Percentiles rank a stretch among this genome's conserved stretches.
These are phyloP conservation scores for Slavum lentiscoides DNA, from an alignment of 2,888 invertebrate species.

Conservation along the genomic window DNA sequence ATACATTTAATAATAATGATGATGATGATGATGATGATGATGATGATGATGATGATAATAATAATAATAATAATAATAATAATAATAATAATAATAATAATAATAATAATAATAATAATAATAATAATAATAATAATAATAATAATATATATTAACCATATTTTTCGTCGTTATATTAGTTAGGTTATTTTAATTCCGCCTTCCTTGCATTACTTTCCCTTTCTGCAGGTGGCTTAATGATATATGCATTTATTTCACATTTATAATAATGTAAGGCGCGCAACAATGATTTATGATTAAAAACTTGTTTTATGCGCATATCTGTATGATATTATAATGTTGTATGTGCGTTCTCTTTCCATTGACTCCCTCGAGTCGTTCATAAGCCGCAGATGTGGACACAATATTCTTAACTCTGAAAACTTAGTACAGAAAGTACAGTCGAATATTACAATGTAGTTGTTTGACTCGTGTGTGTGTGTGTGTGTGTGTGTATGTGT, in stretches of 20 bases:
- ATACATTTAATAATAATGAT: not conserved
- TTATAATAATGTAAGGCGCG: conserved; percentile 6
- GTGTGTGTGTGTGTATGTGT: too few species aligned
- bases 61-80: too few species aligned
- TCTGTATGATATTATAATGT: conserved; percentile 5
- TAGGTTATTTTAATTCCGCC: conserved; percentile 9
- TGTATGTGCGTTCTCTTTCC: conserved; percentile 26
- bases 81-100: too few species aligned
- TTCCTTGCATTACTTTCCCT: conserved; percentile 38
- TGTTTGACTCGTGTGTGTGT: not conserved
- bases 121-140: too few species aligned
- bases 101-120: too few species aligned
- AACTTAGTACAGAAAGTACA: not conserved
- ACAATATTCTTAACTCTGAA: not conserved
- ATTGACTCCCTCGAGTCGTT: conserved; percentile 1
- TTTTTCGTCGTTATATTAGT: not conserved
- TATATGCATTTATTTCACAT: conserved; percentile 37
- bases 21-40: too few species aligned
- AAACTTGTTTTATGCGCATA: conserved; percentile 30
- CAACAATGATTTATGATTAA: conserved; percentile 44
- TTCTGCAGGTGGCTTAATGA: not conserved
- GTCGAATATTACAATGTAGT: not conserved
- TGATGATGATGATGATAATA: too few species aligned
- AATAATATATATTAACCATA: not conserved
- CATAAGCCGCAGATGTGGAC: not conserved